Conservation (phyloP, 2,113 vertebrate genomes). For the Columbina picui region DNA sequence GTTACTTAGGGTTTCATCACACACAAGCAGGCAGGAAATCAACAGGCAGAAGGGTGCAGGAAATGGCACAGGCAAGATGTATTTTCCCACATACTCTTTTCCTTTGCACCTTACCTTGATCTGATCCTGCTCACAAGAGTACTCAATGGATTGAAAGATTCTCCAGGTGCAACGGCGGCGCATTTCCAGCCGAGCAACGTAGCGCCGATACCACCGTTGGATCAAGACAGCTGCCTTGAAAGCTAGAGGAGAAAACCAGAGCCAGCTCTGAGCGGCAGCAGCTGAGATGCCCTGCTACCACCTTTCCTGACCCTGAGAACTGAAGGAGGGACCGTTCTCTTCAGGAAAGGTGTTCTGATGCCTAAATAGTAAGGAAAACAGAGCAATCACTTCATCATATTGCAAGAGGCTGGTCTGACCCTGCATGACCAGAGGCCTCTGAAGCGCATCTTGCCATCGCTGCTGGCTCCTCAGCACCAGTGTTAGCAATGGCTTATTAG, state of each 20-base stretch:
- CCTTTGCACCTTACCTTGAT: constrained; percentile 79
- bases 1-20: background rate
- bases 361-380: background rate
- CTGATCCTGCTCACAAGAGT: constrained; percentile 91
- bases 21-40: background rate
- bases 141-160: constrained; percentile 95
- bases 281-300: background rate
- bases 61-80: too few species aligned
- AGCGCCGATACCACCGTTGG: constrained; percentile 91
- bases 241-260: constrained; percentile 69
- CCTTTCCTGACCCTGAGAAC: background rate
- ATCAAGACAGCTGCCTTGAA: constrained; percentile 89
- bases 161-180: constrained; percentile 91
- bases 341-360: background rate
- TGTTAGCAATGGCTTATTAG: accelerated
- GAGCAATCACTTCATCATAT: accelerated
- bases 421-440: background rate
- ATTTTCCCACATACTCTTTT: background rate
- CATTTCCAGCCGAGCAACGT: constrained; percentile 87
- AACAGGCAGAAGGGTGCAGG: background rate
- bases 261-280: background rate
- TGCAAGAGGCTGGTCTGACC: background rate
- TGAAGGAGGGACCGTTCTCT: background rate
- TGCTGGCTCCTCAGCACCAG: background rate
- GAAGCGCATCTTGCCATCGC: background rate